Conservation (phyloP, 1,140 invertebrate species). For the Rhizoglyphus robini region DNA sequence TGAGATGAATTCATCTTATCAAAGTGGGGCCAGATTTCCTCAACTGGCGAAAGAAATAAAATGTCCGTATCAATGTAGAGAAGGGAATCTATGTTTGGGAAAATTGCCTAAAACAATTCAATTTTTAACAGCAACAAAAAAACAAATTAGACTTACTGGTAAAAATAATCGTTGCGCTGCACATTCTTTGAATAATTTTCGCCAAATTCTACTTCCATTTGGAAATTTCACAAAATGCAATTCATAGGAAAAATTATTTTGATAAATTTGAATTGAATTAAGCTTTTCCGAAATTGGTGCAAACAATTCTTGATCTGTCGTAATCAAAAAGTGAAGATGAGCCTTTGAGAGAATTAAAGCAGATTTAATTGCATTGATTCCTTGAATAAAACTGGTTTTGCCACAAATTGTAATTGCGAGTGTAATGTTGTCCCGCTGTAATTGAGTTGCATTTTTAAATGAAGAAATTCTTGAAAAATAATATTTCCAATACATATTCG, state of each 20-base stretch:
- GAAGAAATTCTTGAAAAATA: no score
- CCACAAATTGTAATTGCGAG: conserved; percentile 36
- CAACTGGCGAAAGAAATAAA: conserved; percentile 64
- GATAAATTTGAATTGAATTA: no score
- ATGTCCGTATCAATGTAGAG: conserved; percentile 89
- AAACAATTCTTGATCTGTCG: no score
- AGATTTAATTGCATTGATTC: conserved; percentile 72
- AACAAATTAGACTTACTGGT: conserved; percentile 47
- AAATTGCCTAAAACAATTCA: conserved; percentile 52
- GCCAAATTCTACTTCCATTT: conserved; percentile 57
- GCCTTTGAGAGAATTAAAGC: conserved; percentile 53
- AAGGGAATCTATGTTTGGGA: conserved; percentile 64
- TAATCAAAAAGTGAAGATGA: conserved; percentile 53
- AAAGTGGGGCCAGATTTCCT: conserved; percentile 69
- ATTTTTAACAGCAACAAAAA: conserved; percentile 26
- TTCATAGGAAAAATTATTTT: conserved; percentile 53
- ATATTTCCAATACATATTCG: no score
- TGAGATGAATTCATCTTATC: conserved; percentile 67
- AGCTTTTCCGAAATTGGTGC: conserved; percentile 44
- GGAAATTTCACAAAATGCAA: conserved; percentile 65
- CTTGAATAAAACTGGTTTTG: conserved; percentile 34
- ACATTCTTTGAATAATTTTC: conserved; percentile 81
- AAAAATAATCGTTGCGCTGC: conserved; percentile 79
- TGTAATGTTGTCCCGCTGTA: no score
- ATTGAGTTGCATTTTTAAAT: no score